Percentiles rank a stretch among this genome's conserved stretches.
Conservation (phyloP, 2,797 vertebrate species). For the Xenentodon cancila region DNA sequence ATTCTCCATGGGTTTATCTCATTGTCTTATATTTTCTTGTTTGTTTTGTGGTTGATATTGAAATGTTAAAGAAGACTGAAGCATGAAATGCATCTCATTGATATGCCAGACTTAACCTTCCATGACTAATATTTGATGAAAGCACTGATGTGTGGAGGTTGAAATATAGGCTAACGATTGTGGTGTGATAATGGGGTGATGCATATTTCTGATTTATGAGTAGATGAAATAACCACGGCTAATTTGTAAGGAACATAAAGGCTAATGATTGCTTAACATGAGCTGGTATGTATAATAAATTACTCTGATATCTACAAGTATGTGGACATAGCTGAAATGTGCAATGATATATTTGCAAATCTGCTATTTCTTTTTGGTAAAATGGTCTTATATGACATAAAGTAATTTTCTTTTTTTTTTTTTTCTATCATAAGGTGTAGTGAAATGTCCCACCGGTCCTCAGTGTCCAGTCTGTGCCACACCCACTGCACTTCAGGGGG, state of each 20-base stretch:
- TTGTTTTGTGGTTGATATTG: slow-evolving; percentile 51
- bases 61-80: slow-evolving; percentile 59
- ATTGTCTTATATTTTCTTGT: slow-evolving; percentile 34
- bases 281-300: slow-evolving; percentile 55
- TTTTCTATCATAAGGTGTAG: slow-evolving; percentile 79
- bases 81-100: slow-evolving; percentile 66
- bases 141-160: slow-evolving; percentile 64
- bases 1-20: slow-evolving; percentile 13
- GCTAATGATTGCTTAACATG: slow-evolving; percentile 57
- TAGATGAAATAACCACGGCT: slow-evolving; percentile 55
- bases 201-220: slow-evolving; percentile 61
- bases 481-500: slow-evolving; percentile 78
- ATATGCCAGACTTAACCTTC: slow-evolving; percentile 70
- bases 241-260: slow-evolving; percentile 64
- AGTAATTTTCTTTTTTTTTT: slow-evolving; percentile 30
- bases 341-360: slow-evolving; percentile 47
- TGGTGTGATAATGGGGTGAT: slow-evolving; percentile 63
- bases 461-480: slow-evolving; percentile 86
- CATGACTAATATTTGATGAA: slow-evolving; percentile 74
- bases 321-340: slow-evolving; percentile 37
- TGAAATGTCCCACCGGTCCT: slow-evolving; percentile 89
- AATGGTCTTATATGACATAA: slow-evolving; percentile 5
- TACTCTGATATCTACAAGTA: slow-evolving; percentile 35
- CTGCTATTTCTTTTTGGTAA: slow-evolving; percentile 15
- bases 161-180: slow-evolving; percentile 64